A percentile compares a stretch with the other conserved stretches of the same genome.
These are phyloP conservation scores for Acanthornis magna DNA, from an alignment of 2,797 vertebrate species.

Conservation along the genomic window DNA sequence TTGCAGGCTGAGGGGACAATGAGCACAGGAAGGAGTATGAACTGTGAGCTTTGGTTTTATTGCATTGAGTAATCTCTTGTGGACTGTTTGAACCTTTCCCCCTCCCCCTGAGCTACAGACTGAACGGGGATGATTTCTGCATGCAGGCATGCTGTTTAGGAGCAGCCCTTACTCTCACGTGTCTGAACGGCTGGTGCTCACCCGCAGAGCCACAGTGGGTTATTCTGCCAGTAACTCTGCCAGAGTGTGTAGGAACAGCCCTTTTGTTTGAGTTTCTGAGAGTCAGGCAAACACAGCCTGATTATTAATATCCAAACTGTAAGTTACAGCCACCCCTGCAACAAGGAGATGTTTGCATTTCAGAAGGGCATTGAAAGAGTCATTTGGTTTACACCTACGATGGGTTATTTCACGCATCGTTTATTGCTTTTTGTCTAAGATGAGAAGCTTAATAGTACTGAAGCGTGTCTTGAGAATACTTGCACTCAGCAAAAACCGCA, in stretches of 20 bases:
- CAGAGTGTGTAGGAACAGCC: neutral
- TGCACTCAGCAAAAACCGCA: neutral
- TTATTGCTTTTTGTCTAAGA: neutral
- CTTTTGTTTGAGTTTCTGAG: neutral
- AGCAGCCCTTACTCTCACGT: neutral
- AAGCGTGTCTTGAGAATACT: neutral
- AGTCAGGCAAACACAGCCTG: neutral
- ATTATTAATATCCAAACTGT: neutral
- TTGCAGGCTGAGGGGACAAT: slow-evolving; percentile 16
- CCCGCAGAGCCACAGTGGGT: fast-evolving
- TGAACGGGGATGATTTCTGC: fast-evolving
- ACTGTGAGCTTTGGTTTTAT: slow-evolving; percentile 27
- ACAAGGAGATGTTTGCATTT: neutral
- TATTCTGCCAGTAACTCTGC: neutral
- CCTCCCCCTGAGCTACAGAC: neutral
- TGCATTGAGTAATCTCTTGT: neutral
- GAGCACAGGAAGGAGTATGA: slow-evolving; percentile 15
- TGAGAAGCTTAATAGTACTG: neutral
- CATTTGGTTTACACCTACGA: neutral
- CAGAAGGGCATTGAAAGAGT: neutral
- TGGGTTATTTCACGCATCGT: neutral
- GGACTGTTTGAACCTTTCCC: neutral
- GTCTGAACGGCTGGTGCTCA: neutral
- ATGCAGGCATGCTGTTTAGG: neutral
- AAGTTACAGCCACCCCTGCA: neutral